Base-by-base conservation (phyloP, 2,888 invertebrate genomes). In the Drosophila multiciliata region DNA sequence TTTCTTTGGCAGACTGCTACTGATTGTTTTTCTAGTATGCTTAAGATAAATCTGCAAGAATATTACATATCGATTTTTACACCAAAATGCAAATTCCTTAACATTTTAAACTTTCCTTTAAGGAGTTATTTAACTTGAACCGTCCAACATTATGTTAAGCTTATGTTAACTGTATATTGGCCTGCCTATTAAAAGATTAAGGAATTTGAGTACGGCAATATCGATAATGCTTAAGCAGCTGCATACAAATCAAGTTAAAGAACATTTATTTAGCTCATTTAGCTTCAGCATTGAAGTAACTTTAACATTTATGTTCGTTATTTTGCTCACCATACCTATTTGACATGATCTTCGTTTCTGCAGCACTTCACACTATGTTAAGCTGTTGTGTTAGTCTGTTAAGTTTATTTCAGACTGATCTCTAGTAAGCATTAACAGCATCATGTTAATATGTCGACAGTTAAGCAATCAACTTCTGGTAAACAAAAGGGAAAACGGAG, bases 21-120 rank as follows among this genome's bases (percentile, higher is more conserved):
- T 64, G 68, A 57, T 66, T 61, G 57, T 48, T 63, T 62, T 55
- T 53, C 38, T 36, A 12, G 15, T 9, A n/a, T 63, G 63, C 45
- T 17, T 36, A 59, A 36, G 11, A 35, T 11, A 55, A 8, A 15
- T 32, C 20, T 12, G 8, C 20, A 9, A 3, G n/a, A 40, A 33
- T 40, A 45, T 36, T 59, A 35, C 20, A 61, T 40, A 55, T 61
- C 17, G 55, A 26, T 54, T 38, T 61, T 38, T 17, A 11, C 11
- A 6, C 8, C 20, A 23, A 45, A 45, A 20, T 9, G 35, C 9
- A 0, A 53, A 17, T 17, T 9, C 23, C 20, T 15, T 9, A 23
- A 9, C 5, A 35, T 15, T 1, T 33, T 53, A 9, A 23, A 45
- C 1, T 15, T 15, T 35, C 3, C 15, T 23, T 35, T 6, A 11